A percentile compares a stretch with the other conserved stretches of the same genome.
Conservation (phyloP, 2,888 invertebrate genomes). For the Tuta absoluta region DNA sequence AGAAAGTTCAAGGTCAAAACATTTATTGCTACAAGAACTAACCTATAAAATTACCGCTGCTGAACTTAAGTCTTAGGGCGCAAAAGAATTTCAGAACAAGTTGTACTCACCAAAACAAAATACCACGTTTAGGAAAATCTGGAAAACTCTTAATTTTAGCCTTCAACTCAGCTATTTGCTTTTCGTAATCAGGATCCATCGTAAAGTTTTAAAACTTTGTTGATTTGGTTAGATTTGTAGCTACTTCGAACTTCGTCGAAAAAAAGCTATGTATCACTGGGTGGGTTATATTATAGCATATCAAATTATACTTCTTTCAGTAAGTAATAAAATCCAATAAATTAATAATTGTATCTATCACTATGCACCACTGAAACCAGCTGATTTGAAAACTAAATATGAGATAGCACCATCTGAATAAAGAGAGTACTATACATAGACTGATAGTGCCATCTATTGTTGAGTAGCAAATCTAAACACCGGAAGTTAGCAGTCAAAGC, state of each 20-base stretch:
- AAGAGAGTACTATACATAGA: neutral
- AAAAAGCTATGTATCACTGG: no score
- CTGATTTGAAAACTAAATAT: neutral
- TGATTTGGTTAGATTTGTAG: neutral
- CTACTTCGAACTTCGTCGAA: neutral
- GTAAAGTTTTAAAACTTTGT: slow-evolving; percentile 19
- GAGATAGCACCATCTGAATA: neutral
- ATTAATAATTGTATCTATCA: neutral
- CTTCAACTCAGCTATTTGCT: slow-evolving; percentile 83
- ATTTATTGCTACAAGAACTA: neutral
- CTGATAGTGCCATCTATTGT: neutral
- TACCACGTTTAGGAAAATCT: slow-evolving; percentile 93
- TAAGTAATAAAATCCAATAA: neutral
- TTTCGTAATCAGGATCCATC: slow-evolving; percentile 60
- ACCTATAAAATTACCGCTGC: neutral
- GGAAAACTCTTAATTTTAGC: slow-evolving; percentile 85
- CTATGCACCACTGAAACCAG: neutral
- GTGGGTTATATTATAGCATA: no score
- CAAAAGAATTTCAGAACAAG: neutral
- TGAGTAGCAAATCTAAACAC: neutral
- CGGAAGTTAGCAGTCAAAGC: no score
- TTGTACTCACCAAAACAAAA: slow-evolving; percentile 88
- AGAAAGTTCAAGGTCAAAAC: neutral
- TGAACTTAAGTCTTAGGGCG: neutral
- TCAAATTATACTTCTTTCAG: neutral